phyloP scores from a whole-genome alignment of 2,888 invertebrate species.

The Blastobasis lacticolella region DNA sequence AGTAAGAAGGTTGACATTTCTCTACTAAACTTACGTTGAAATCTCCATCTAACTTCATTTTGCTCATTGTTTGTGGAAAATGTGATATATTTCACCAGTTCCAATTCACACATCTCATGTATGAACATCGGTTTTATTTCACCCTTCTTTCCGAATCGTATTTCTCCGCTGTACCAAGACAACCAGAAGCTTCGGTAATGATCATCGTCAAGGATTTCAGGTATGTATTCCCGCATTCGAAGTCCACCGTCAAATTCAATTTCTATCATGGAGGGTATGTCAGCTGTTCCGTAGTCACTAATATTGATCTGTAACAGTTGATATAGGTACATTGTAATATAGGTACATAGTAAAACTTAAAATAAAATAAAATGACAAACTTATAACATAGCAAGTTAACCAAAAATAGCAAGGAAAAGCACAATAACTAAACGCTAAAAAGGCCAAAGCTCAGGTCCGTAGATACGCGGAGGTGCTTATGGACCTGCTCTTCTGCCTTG shows the following conservation, averaged over 20 bases:
- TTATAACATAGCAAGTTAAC: no score
- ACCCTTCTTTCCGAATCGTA: conserved; percentile 48
- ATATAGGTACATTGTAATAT: no score
- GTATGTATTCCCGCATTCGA: conserved; percentile 34
- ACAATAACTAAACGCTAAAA: no score
- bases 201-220: conserved; percentile 51
- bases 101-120: conserved; percentile 10
- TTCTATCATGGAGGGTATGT: conserved; percentile 24
- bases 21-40: conserved; percentile 4
- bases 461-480: no score
- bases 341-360: no score
- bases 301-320: conserved; percentile 27
- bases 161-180: conserved; percentile 56
- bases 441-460: no score
- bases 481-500: no score
- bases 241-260: conserved; percentile 6
- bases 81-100: conserved; percentile 26
- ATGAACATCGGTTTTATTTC: conserved; percentile 30
- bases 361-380: no score
- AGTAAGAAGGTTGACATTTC: no score
- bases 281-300: conserved; percentile 19
- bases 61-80: conserved; percentile 13
- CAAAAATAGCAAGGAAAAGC: no score
- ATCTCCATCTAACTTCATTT: conserved; percentile 18
- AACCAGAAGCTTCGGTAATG: conserved; percentile 64